A percentile compares a stretch with the other conserved stretches of the same genome.
Evolutionary conservation across 1,140 invertebrate species (phyloP).

Genomic region (Amyelois transitella): DNA sequence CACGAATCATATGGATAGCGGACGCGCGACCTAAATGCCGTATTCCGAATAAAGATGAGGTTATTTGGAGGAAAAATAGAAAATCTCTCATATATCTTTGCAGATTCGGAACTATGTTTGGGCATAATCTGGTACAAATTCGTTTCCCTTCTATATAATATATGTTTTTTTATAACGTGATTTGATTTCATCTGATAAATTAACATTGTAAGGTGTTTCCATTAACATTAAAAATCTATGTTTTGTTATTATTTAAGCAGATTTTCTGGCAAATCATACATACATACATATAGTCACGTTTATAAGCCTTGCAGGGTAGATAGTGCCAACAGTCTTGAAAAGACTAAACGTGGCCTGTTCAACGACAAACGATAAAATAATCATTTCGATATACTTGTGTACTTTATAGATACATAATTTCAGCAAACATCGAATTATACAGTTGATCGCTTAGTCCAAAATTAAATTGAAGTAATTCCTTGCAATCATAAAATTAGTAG

Average conservation of each 20-base stretch:
- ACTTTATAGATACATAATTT: too few relatives aligned
- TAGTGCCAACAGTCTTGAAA: too few relatives aligned
- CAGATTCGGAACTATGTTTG: slow-evolving; percentile 1
- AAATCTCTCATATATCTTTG: slow-evolving; percentile 49
- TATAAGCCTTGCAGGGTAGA: too few relatives aligned
- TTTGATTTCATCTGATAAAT: not conserved
- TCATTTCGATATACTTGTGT: too few relatives aligned
- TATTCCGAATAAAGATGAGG: slow-evolving; percentile 15
- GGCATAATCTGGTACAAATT: not conserved
- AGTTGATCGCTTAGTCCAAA: not conserved
- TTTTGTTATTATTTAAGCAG: too few relatives aligned
- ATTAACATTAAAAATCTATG: not conserved
- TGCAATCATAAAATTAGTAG: not conserved
- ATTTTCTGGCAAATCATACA: too few relatives aligned
- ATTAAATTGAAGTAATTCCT: not conserved
- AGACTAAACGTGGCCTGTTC: too few relatives aligned
- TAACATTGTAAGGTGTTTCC: too few relatives aligned
- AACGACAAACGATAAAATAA: too few relatives aligned
- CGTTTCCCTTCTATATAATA: not conserved
- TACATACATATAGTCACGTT: too few relatives aligned
- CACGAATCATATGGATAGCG: slow-evolving; percentile 21
- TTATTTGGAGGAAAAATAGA: slow-evolving; percentile 6
- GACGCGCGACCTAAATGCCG: slow-evolving; percentile 8
- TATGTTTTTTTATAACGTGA: not conserved
- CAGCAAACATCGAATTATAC: too few relatives aligned